These are phyloP conservation scores for Dione juno DNA, from an alignment of 2,888 invertebrate genomes.

Conservation along the genomic window DNA sequence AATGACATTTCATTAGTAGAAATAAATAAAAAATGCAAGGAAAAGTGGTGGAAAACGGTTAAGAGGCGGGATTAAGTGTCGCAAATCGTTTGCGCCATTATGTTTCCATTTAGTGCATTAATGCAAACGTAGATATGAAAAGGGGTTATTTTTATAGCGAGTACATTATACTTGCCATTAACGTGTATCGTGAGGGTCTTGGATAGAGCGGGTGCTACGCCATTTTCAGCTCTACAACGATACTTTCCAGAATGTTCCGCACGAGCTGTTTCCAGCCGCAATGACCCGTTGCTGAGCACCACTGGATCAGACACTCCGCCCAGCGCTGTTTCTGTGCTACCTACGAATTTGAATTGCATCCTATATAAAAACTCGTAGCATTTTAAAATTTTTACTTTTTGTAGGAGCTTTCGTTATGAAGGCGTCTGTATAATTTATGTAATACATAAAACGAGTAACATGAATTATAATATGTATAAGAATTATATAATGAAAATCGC, in stretches of 20 bases:
- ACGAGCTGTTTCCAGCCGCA: slow-evolving; percentile 88
- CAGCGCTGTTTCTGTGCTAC: slow-evolving; percentile 72
- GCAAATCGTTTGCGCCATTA: slow-evolving; percentile 44
- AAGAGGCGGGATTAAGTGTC: slow-evolving; percentile 41
- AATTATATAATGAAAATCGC: no score
- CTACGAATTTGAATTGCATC: slow-evolving; percentile 54
- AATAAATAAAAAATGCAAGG: slow-evolving; percentile 26
- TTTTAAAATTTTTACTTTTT: slow-evolving; percentile 1
- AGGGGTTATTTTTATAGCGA: slow-evolving; percentile 37
- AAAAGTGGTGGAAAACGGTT: slow-evolving; percentile 34
- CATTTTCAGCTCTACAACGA: slow-evolving; percentile 92
- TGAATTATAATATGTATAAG: neutral
- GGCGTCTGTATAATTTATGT: slow-evolving; percentile 5
- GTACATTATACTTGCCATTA: slow-evolving; percentile 85
- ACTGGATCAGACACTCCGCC: slow-evolving; percentile 78
- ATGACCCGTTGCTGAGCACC: slow-evolving; percentile 87
- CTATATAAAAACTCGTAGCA: slow-evolving; percentile 24
- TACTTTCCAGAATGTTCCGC: slow-evolving; percentile 93
- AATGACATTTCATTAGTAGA: slow-evolving; percentile 39
- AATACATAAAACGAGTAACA: neutral
- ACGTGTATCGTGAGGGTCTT: slow-evolving; percentile 92
- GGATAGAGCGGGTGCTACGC: slow-evolving; percentile 90
- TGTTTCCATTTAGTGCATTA: slow-evolving; percentile 45
- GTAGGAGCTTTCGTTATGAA: neutral
- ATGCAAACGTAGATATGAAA: slow-evolving; percentile 41